phyloP scores from a whole-genome alignment of 2,888 invertebrate species.

The Dynastes grantii region DNA sequence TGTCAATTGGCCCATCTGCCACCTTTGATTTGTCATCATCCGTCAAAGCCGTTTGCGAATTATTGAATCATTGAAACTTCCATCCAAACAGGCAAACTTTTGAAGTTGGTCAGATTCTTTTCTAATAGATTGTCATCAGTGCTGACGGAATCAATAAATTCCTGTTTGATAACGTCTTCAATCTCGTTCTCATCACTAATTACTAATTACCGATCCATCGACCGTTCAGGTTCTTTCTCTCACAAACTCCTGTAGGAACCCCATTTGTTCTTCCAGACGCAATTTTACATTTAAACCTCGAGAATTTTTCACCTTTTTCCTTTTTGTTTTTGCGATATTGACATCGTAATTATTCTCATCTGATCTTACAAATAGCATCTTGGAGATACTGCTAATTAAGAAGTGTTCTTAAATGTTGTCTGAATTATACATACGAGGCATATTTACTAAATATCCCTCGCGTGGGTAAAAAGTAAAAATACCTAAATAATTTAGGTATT shows the following conservation, averaged over 20 bases:
- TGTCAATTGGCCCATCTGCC: not conserved
- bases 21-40: not conserved
- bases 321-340: not conserved
- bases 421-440: not conserved
- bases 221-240: not conserved
- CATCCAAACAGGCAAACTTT: not conserved
- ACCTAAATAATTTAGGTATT: not conserved
- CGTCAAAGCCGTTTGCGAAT: constrained; percentile 1
- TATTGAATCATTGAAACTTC: not conserved
- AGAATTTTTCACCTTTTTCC: not conserved
- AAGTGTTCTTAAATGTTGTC: not conserved
- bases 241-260: not conserved
- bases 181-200: not conserved
- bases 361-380: not conserved
- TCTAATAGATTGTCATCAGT: not conserved
- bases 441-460: not conserved
- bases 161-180: not conserved
- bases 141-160: not conserved
- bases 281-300: not conserved
- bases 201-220: not conserved
- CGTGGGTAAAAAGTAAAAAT: too few relatives aligned
- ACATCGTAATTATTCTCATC: not conserved
- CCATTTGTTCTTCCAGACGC: not conserved
- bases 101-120: not conserved
- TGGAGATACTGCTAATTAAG: not conserved